Base-by-base conservation (phyloP, 2,113 vertebrate species). In the Chaetura pelagica region DNA sequence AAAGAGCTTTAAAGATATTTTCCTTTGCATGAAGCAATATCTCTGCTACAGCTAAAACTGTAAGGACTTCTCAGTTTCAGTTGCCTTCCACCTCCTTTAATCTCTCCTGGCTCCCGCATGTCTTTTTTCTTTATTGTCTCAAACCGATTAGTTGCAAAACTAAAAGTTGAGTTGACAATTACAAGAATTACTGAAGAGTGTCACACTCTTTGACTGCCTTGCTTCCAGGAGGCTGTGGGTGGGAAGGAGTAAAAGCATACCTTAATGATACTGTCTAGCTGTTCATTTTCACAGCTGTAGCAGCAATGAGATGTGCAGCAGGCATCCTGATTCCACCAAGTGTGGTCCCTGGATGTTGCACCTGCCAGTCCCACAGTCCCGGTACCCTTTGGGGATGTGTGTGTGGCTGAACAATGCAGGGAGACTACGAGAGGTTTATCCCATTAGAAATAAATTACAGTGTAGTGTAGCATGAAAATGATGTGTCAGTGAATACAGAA, bases 371-470 rank as follows among this genome's bases (percentile, higher is more conserved):
- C 75, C 35, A 12, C 93, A 68, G 1, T 88, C 92, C 94, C 15
- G 8, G 77, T 86, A 57, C 95, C 51, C 24, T 64, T 48, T 83
- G 84, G 64, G 51, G 63, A 90, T 61, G 87, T 27, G 21, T 71
- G n/a, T 79, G 77, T 88, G 46, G 62, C 35, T 93, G 82, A 95
- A 89, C 75, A 91, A 94, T 89, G 71, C 62, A 58, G 49, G 61
- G 90, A 85, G 75, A 72, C 87, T 88, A 85, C 68, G 93, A 93
- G 87, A 91, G 83, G 46, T 92, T 98, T 97, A 97, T 97, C 94
- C 66, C 87, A 81, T 96, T 93, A 94, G 94, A 97, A 97, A 97
- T 97, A 97, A 97, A 97, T 97, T 93, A 91, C 74, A 94, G 94
- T 97, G 87, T 96, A 79, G 71, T 80, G 84, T 94, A 97, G 96